A percentile compares a stretch with the other conserved stretches of the same genome.
These are phyloP conservation scores for Coenobita brevimanus DNA, from an alignment of 1,140 invertebrate genomes.

Conservation along the genomic window DNA sequence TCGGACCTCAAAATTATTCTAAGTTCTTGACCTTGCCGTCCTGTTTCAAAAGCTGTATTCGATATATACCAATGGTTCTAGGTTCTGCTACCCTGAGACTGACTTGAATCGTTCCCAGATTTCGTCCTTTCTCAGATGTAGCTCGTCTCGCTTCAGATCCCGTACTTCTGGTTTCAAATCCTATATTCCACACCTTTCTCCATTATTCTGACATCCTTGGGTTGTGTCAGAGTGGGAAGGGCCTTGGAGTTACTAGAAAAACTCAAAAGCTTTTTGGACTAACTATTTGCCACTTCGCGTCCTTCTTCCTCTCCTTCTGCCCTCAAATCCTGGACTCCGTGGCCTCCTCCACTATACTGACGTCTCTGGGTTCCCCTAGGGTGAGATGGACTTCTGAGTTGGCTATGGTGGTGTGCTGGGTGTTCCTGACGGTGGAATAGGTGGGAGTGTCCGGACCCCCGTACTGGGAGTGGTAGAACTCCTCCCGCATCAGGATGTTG, in stretches of 20 bases:
- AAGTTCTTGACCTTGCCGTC: too few species aligned
- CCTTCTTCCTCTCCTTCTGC: neutral
- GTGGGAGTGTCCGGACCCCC: conserved; percentile 74
- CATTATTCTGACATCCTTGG: too few species aligned
- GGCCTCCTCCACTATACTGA: conserved; percentile 16
- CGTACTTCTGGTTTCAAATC: too few species aligned
- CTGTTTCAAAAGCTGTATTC: too few species aligned
- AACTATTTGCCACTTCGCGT: neutral
- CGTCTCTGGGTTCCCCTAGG: conserved; percentile 22
- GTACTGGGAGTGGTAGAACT: conserved; percentile 93
- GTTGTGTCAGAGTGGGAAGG: too few species aligned
- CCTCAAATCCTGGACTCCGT: conserved; percentile 45
- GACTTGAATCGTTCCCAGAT: too few species aligned
- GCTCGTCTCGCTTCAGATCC: too few species aligned
- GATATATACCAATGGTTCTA: too few species aligned
- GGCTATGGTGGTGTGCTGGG: conserved; percentile 26
- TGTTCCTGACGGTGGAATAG: conserved; percentile 56
- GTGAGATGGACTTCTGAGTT: conserved; percentile 49
- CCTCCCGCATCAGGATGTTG: conserved; percentile 92
- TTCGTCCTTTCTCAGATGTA: too few species aligned
- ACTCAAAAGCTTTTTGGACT: neutral
- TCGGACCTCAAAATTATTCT: conserved; percentile 49
- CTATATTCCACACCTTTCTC: too few species aligned
- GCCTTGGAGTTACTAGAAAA: neutral
- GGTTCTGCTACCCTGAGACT: too few species aligned